These are phyloP conservation scores for Macrosoma leucophasiata DNA, from an alignment of 2,888 invertebrate species.

Conservation along the genomic window DNA sequence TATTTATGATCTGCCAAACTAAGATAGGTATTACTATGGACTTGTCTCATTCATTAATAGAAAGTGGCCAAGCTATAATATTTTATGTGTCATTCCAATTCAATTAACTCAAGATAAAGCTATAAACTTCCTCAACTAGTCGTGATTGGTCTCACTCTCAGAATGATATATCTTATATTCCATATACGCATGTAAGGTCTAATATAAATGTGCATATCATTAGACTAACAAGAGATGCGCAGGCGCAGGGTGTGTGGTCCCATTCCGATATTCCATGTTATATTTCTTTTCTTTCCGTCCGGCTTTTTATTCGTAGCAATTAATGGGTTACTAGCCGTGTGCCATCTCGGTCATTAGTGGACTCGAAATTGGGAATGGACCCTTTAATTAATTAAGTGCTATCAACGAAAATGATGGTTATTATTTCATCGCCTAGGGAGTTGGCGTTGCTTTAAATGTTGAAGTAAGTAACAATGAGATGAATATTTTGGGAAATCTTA, in stretches of 20 bases:
- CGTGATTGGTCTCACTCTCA: too few relatives aligned
- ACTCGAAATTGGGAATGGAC: slow-evolving; percentile 49
- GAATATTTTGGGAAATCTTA: too few relatives aligned
- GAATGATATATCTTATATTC: too few relatives aligned
- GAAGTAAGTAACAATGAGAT: too few relatives aligned
- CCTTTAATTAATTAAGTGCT: slow-evolving; percentile 63
- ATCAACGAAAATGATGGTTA: slow-evolving; percentile 55
- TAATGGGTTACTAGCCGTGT: slow-evolving; percentile 55
- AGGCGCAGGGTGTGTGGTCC: slow-evolving; percentile 61
- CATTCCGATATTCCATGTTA: slow-evolving; percentile 43
- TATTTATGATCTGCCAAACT: too few relatives aligned
- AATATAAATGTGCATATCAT: slow-evolving; percentile 73
- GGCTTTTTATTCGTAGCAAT: slow-evolving; percentile 52
- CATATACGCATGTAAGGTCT: slow-evolving; percentile 45
- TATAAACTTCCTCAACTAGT: too few relatives aligned
- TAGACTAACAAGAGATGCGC: slow-evolving; percentile 54
- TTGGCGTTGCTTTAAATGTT: slow-evolving; percentile 1
- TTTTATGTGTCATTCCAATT: too few relatives aligned
- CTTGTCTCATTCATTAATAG: too few relatives aligned
- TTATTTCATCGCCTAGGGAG: slow-evolving; percentile 30
- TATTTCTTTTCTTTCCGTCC: slow-evolving; percentile 41
- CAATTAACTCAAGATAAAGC: too few relatives aligned
- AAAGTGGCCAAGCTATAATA: too few relatives aligned
- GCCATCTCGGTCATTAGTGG: slow-evolving; percentile 55
- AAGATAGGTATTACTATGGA: too few relatives aligned